A percentile compares a stretch with the other conserved stretches of the same genome.
phyloP scores from a whole-genome alignment of 2,797 vertebrate genomes.

The Sebastes flavidus region DNA sequence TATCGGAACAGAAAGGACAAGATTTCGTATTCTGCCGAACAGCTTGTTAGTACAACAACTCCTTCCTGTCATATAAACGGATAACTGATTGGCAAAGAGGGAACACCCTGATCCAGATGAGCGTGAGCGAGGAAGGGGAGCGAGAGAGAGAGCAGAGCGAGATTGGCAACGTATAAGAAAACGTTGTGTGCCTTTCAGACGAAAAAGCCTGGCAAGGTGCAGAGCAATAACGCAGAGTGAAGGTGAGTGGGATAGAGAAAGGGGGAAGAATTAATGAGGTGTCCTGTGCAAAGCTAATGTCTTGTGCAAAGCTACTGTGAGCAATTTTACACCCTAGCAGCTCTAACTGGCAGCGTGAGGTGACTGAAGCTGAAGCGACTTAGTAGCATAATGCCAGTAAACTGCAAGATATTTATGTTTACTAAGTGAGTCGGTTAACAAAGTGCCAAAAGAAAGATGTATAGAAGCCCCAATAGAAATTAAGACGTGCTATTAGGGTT shows the following conservation, averaged over 20 bases:
- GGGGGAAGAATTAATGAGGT: slow-evolving; percentile 22
- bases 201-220: background rate
- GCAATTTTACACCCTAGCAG: background rate
- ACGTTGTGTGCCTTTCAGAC: background rate
- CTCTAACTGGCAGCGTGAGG: background rate
- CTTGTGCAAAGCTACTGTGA: slow-evolving; percentile 9
- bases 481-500: background rate
- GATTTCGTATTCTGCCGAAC: background rate
- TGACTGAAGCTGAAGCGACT: background rate
- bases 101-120: background rate
- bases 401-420: background rate
- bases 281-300: slow-evolving; percentile 10
- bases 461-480: background rate
- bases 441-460: background rate
- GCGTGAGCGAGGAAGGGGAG: background rate
- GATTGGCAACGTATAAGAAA: background rate
- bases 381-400: background rate
- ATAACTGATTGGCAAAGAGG: background rate
- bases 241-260: background rate
- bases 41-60: background rate
- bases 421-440: background rate
- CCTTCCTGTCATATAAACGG: slow-evolving; percentile 1
- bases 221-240: background rate
- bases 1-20: background rate
- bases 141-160: background rate